Evolutionary conservation across 92 coral and sea anemone species (phyloP).

Genomic region (Blastomussa wellsi): DNA sequence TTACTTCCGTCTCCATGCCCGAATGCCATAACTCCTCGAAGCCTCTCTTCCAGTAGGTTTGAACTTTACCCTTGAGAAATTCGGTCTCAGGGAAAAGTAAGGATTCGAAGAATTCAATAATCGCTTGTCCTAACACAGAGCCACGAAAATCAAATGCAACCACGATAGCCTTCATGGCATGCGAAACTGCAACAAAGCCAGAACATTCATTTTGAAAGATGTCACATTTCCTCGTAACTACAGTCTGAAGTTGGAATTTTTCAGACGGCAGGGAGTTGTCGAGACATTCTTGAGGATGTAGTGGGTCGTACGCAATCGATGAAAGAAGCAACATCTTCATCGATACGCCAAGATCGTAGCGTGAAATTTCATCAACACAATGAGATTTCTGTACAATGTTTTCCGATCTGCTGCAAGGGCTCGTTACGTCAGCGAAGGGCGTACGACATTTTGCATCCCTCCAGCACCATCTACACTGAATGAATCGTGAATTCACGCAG

Average conservation of each 20-base stretch:
- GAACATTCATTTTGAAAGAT: conserved; percentile 43
- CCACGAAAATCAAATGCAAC: conserved; percentile 73
- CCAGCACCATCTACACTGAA: conserved; percentile 63
- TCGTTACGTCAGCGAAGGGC: conserved; percentile 31
- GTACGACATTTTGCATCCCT: conserved; percentile 55
- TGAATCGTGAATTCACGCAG: conserved; percentile 5
- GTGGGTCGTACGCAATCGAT: conserved; percentile 51
- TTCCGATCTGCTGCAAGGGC: conserved; percentile 54
- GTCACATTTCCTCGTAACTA: conserved; percentile 54
- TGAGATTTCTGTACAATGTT: conserved; percentile 25
- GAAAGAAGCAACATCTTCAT: conserved; percentile 67
- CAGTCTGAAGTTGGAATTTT: conserved; percentile 37
- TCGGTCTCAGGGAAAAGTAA: conserved; percentile 23
- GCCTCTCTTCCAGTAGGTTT: conserved; percentile 52
- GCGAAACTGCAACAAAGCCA: conserved; percentile 70
- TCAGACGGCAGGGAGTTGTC: conserved; percentile 43
- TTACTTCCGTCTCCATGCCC: conserved; percentile 34
- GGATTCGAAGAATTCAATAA: conserved; percentile 8
- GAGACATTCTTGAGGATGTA: conserved; percentile 49
- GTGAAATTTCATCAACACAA: conserved; percentile 16
- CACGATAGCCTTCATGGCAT: conserved; percentile 56
- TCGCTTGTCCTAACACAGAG: background rate
- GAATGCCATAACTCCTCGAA: conserved; percentile 28
- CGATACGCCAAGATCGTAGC: conserved; percentile 49
- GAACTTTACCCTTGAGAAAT: conserved; percentile 62